These are phyloP conservation scores for Trichopria drosophilae DNA, from an alignment of 2,888 invertebrate species.

Conservation along the genomic window DNA sequence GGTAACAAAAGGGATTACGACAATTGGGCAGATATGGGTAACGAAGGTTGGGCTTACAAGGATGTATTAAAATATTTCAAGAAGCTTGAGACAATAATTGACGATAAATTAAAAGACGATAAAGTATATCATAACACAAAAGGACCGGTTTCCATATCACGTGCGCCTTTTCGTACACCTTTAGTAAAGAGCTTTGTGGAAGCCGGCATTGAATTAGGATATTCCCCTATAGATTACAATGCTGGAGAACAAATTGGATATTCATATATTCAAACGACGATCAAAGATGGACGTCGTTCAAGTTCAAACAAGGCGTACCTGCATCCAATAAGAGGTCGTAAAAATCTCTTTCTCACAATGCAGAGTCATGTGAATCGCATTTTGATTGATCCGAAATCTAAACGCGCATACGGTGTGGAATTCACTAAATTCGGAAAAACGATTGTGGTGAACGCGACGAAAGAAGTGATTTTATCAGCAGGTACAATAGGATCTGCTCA, in stretches of 20 bases:
- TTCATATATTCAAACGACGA: constrained; percentile 68
- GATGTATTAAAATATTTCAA: constrained; percentile 51
- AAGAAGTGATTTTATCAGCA: constrained; percentile 75
- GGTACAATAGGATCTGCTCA: constrained; percentile 90
- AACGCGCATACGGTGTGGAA: constrained; percentile 70
- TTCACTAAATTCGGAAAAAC: constrained; percentile 62
- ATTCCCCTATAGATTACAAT: constrained; percentile 71
- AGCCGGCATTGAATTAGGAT: constrained; percentile 65
- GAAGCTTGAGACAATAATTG: constrained; percentile 65
- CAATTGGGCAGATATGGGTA: constrained; percentile 58
- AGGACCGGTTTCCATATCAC: constrained; percentile 64
- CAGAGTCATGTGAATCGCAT: constrained; percentile 67
- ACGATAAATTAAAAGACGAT: constrained; percentile 45
- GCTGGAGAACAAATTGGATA: constrained; percentile 68
- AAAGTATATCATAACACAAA: constrained; percentile 62
- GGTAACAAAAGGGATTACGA: constrained; percentile 61
- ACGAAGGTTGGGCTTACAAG: constrained; percentile 56
- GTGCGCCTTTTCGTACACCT: constrained; percentile 62
- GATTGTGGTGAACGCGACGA: constrained; percentile 64
- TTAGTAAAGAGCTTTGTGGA: constrained; percentile 68
- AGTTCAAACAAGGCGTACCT: constrained; percentile 67
- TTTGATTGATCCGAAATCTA: constrained; percentile 66
- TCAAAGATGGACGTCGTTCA: constrained; percentile 64
- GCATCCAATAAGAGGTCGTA: constrained; percentile 61
- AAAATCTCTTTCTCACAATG: constrained; percentile 70